Evolutionary conservation across 2,888 invertebrate species (phyloP).

Genomic region (Galeopsomyia nigrocyanea): DNA sequence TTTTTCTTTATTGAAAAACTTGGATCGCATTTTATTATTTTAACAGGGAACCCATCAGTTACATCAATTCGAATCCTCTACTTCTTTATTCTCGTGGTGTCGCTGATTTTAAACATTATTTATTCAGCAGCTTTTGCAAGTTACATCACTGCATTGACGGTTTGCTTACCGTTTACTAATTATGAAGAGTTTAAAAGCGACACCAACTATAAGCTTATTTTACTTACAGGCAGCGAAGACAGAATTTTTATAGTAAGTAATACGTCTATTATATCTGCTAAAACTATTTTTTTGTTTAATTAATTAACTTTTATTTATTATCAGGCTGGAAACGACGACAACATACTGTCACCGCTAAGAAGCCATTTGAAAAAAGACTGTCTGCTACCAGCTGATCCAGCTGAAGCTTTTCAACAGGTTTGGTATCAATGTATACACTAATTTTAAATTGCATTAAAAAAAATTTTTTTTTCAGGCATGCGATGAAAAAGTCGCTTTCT

Average conservation of each 20-base stretch:
- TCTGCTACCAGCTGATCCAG: too few relatives aligned
- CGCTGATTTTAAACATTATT: conserved; percentile 9
- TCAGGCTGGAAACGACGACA: too few relatives aligned
- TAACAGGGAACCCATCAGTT: neutral
- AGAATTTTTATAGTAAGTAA: too few relatives aligned
- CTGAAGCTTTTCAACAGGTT: too few relatives aligned
- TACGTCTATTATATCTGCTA: too few relatives aligned
- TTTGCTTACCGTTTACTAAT: conserved; percentile 8
- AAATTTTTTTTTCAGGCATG: conserved; percentile 6
- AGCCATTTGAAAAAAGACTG: too few relatives aligned
- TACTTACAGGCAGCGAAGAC: too few relatives aligned
- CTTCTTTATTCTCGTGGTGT: conserved; percentile 2
- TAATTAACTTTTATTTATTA: too few relatives aligned
- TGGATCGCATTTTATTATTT: too few relatives aligned
- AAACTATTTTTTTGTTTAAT: too few relatives aligned
- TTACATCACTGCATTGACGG: conserved; percentile 4
- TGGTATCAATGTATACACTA: neutral
- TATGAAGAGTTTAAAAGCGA: conserved; percentile 5
- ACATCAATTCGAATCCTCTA: neutral
- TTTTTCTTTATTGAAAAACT: too few relatives aligned
- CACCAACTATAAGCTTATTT: neutral
- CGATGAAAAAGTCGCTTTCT: conserved; percentile 18
- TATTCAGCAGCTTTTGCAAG: conserved; percentile 21
- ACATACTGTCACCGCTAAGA: too few relatives aligned
- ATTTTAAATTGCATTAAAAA: conserved; percentile 1